Base-by-base conservation (phyloP, 2,113 vertebrate genomes). In the Limanda limanda region DNA sequence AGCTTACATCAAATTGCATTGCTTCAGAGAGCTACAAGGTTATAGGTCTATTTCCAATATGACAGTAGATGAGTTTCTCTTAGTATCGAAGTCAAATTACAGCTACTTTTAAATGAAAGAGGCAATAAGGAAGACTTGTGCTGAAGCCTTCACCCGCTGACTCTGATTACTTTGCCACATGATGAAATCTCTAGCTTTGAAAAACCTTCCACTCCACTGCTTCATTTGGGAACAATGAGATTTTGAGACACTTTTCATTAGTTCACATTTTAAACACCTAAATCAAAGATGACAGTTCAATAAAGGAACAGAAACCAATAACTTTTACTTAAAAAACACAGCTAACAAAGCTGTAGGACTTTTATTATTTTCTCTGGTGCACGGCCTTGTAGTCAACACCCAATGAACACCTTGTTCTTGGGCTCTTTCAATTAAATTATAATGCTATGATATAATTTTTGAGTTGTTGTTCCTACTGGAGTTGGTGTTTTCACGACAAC, bases 101-200 rank as follows among this genome's bases (percentile, higher is more conserved):
- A 74, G 20, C 21, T 40, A 18, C 25, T 59, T 81, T 77, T 14
- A 52, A 77, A 68, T 42, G 2, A 63, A 52, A 66, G 23, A 70
- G 55, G 52, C 40, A 31, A 56, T 37, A 58, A 60, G 14, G 59
- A 54, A n/a, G 60, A 68, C 58, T 56, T 48, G 84, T 56, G 55
- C 55, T 31, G 25, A 82, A 78, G 9, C 35, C 51, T 10, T 27
- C 56, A 58, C 24, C 25, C 51, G 60, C 20, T 0, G 23, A 76
- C 58, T 65, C 73, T 51, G 78, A 88, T 86, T 58, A 65, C 72
- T 84, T 85, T 84, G 42, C 64, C 71, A 81, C 78, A 62, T 40
- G 85, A 47, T 21, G 48, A 79, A 42, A 72, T 47, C 66, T 77
- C 27, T 15, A 3, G 40, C 57, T 64, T 62, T n/a, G 18, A 48